A percentile compares a stretch with the other conserved stretches of the same genome.
These are phyloP conservation scores for Ferdinandea cuprea DNA, from an alignment of 2,888 invertebrate genomes.

Conservation along the genomic window DNA sequence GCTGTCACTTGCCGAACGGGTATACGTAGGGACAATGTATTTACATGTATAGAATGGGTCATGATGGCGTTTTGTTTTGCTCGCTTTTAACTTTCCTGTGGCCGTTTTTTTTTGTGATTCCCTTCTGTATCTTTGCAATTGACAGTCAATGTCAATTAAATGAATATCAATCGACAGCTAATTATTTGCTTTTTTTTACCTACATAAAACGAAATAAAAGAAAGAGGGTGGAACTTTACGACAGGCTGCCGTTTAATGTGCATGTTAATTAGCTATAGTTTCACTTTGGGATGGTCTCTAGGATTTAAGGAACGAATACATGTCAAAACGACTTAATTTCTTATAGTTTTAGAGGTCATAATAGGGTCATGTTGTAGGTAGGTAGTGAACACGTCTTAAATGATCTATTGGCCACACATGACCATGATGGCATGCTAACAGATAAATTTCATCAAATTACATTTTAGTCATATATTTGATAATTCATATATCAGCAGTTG, in stretches of 20 bases:
- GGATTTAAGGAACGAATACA: too few species aligned
- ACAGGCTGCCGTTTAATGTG: constrained; percentile 12
- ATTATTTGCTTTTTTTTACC: constrained; percentile 57
- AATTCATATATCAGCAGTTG: too few species aligned
- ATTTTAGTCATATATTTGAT: too few species aligned
- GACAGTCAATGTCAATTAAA: constrained; percentile 74
- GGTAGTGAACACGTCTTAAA: too few species aligned
- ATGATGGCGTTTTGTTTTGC: constrained; percentile 47
- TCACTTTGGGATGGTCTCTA: too few species aligned
- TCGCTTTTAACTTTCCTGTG: constrained; percentile 11
- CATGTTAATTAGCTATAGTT: too few species aligned
- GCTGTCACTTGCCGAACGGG: constrained; percentile 49
- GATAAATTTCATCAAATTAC: too few species aligned
- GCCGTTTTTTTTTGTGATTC: constrained; percentile 27
- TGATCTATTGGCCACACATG: too few species aligned
- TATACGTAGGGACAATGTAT: constrained; percentile 25
- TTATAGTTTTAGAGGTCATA: too few species aligned
- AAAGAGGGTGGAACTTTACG: constrained; percentile 3
- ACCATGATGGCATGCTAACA: too few species aligned
- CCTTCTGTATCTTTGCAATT: constrained; percentile 50
- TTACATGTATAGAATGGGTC: constrained; percentile 20
- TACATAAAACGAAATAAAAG: constrained; percentile 1
- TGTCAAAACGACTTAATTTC: too few species aligned
- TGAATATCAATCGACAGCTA: constrained; percentile 70
- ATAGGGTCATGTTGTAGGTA: too few species aligned